A percentile compares a stretch with the other conserved stretches of the same genome.
phyloP scores from a whole-genome alignment of 1,140 invertebrate genomes.

The Drosophila arizonae region DNA sequence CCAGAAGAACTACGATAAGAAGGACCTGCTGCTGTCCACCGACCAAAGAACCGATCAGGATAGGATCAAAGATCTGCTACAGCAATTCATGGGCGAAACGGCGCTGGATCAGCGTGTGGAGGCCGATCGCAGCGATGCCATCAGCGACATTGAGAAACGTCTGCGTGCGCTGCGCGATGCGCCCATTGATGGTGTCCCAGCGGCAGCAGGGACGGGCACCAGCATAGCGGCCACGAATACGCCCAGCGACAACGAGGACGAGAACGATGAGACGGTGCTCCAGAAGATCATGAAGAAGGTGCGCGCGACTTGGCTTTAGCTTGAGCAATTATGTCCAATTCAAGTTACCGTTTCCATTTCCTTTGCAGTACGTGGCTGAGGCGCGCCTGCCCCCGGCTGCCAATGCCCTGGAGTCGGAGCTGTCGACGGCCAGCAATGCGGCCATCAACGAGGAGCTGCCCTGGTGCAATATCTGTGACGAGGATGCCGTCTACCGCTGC shows the following conservation, averaged over 20 bases:
- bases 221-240: slow-evolving; percentile 62
- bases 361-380: slow-evolving; percentile 67
- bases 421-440: slow-evolving; percentile 18
- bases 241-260: slow-evolving; percentile 80
- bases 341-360: no score
- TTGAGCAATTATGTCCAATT: no score
- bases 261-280: slow-evolving; percentile 82
- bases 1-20: slow-evolving; percentile 69
- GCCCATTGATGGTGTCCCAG: slow-evolving; percentile 41
- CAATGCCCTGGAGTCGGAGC: slow-evolving; percentile 63
- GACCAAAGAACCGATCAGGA: slow-evolving; percentile 85
- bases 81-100: slow-evolving; percentile 85
- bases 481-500: slow-evolving; percentile 88
- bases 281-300: slow-evolving; percentile 81
- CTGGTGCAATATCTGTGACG: slow-evolving; percentile 91
- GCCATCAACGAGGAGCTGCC: slow-evolving; percentile 86
- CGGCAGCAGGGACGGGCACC: background rate
- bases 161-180: slow-evolving; percentile 80
- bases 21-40: slow-evolving; percentile 70
- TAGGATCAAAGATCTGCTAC: slow-evolving; percentile 86
- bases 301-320: background rate
- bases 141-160: slow-evolving; percentile 84
- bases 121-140: slow-evolving; percentile 83
- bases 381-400: slow-evolving; percentile 55
- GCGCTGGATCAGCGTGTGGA: slow-evolving; percentile 83